Evolutionary conservation across 2,888 invertebrate species (phyloP).

Genomic region (Notocelia uddmanniana): DNA sequence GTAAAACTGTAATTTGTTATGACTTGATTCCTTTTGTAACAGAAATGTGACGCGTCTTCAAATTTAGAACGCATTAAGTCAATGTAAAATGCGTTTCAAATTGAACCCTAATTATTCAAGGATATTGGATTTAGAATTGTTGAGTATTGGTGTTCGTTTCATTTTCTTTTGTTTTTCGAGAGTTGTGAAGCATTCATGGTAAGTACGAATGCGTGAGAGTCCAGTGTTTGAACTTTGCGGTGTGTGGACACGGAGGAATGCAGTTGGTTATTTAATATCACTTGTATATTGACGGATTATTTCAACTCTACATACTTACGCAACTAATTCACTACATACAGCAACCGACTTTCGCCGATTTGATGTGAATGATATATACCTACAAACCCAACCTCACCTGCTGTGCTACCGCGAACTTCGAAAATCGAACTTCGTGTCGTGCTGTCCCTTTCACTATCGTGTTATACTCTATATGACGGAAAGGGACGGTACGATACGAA

Average conservation of each 20-base stretch:
- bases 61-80: background rate
- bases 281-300: conserved; percentile 11
- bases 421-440: no score
- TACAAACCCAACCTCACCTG: no score
- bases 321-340: background rate
- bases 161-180: conserved; percentile 8
- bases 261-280: background rate
- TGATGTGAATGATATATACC: no score
- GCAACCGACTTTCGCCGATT: no score
- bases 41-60: background rate
- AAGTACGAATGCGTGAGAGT: conserved; percentile 12
- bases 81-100: background rate
- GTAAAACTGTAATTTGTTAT: background rate
- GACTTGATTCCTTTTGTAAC: conserved; percentile 10
- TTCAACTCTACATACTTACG: background rate
- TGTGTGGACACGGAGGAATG: conserved; percentile 15
- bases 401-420: no score
- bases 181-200: conserved; percentile 17
- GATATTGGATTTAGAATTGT: background rate
- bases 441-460: no score
- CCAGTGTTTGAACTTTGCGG: conserved; percentile 31
- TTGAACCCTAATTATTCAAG: background rate
- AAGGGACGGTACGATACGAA: no score
- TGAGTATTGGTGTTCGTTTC: background rate
- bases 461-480: no score